phyloP scores from a whole-genome alignment of 2,888 invertebrate species.

The Malthinus seriepunctatus region DNA sequence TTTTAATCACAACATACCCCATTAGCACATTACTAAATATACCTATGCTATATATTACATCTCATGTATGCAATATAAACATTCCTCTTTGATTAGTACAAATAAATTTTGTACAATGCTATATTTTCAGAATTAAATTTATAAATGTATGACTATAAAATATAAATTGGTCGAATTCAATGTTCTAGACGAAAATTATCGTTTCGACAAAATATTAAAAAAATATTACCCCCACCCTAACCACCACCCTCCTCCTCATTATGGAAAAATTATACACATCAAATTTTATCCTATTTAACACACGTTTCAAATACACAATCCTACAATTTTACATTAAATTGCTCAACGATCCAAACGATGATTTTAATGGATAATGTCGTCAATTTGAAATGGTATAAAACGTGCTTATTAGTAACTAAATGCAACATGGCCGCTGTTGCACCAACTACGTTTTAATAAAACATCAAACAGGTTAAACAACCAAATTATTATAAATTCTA shows the following conservation, averaged over 20 bases:
- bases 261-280: too few species aligned
- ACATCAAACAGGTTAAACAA: slow-evolving; percentile 42
- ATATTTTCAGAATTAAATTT: slow-evolving; percentile 18
- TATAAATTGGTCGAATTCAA: slow-evolving; percentile 20
- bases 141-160: slow-evolving; percentile 14
- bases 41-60: slow-evolving; percentile 50
- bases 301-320: too few species aligned
- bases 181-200: slow-evolving; percentile 17
- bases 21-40: slow-evolving; percentile 56
- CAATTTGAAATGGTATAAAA: slow-evolving; percentile 50
- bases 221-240: too few species aligned
- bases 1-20: slow-evolving; percentile 56
- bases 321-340: slow-evolving; percentile 49
- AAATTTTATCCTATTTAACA: too few species aligned
- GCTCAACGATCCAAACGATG: slow-evolving; percentile 47
- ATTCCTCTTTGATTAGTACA: slow-evolving; percentile 51
- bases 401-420: slow-evolving; percentile 52
- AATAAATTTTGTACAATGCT: slow-evolving; percentile 47
- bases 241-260: too few species aligned
- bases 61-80: slow-evolving; percentile 50
- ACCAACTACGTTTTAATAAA: slow-evolving; percentile 42
- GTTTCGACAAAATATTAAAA: not conserved
- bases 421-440: slow-evolving; percentile 44
- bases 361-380: slow-evolving; percentile 54
- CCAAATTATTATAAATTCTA: slow-evolving; percentile 48